Evolutionary conservation across 1,140 invertebrate genomes (phyloP), one percentile per base, ranked within the genome.

Genomic region (Drosophila rufa): DNA sequence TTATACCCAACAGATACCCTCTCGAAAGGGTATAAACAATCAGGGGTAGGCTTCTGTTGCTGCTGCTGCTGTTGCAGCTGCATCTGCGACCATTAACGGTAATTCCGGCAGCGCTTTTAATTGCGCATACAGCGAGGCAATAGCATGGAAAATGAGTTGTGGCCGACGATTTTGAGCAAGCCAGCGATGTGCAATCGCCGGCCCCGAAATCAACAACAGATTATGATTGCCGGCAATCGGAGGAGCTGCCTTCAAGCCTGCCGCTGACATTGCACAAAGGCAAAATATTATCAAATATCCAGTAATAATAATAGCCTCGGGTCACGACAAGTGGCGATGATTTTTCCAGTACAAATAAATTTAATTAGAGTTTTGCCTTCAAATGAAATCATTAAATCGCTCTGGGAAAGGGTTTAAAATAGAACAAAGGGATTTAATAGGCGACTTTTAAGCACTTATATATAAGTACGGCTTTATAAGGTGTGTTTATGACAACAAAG

Each of bases 81-180:
- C 62, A 80, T 67, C 59, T 78, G 65, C 80, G 78, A 51, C 83
- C 83, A 86, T 86, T 86, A 86, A 87, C 83, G 84, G 79, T 78
- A 89, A 86, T 87, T 82, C 83, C 77, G 84, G 84, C 80, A 87
- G 79, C 76, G 83, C 80, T 89, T 86, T 86, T 86, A 86, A 86
- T 86, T 86, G 83, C 83, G 83, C 83, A 75, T 70, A 82, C 79
- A 78, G 69, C 55, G 75, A 45, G 65, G 59, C 67, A 71, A 86
- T 80, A 74, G 65, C 82, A 75, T 75, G 74, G 59, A 81, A 78
- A 85, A 85, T 87, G 81, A 80, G 70, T 85, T 84, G 78, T 70
- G 51, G 56, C 47, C 57, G 27, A 66, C 50, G 67, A 64, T 64
- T 75, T 67, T 56, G 58, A 62, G 33, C 62, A 57, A 62, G 15